These are phyloP conservation scores for Drosophila anomalata DNA, from an alignment of 2,888 invertebrate species.

Conservation along the genomic window DNA sequence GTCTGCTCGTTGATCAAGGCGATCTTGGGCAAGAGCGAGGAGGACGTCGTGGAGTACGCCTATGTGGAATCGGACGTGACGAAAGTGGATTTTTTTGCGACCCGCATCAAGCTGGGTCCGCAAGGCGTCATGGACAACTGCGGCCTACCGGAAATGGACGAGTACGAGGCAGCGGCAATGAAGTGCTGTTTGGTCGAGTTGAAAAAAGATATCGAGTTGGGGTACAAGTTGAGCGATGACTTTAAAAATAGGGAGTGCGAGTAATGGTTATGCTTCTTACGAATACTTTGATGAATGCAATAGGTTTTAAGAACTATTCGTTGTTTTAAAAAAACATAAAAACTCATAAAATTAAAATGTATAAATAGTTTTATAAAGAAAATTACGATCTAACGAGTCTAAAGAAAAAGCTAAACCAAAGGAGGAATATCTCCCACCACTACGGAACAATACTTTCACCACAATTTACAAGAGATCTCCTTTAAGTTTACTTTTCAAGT, in stretches of 20 bases:
- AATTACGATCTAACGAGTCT: no score
- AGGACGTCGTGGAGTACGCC: slow-evolving; percentile 89
- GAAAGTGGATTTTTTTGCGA: slow-evolving; percentile 17
- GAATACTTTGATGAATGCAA: no score
- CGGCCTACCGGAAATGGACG: slow-evolving; percentile 24
- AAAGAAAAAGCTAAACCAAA: not conserved
- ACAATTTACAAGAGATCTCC: not conserved
- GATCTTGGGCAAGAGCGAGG: slow-evolving; percentile 86
- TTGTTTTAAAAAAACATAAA: no score
- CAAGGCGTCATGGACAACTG: slow-evolving; percentile 21
- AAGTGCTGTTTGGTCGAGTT: slow-evolving; percentile 10
- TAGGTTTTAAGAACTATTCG: no score
- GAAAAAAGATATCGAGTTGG: slow-evolving; percentile 9
- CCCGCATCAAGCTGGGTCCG: slow-evolving; percentile 24
- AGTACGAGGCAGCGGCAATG: slow-evolving; percentile 9
- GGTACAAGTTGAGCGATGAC: slow-evolving; percentile 15
- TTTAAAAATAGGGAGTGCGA: not conserved
- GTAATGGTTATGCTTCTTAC: not conserved
- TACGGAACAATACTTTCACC: not conserved
- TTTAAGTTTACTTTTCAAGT: slow-evolving; percentile 15
- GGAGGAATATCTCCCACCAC: not conserved
- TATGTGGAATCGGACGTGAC: slow-evolving; percentile 29
- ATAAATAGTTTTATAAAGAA: no score
- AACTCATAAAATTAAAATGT: no score
- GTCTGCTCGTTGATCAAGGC: slow-evolving; percentile 91